These are phyloP conservation scores for Entelurus aequoreus DNA, from an alignment of 2,113 vertebrate genomes.

Conservation along the genomic window DNA sequence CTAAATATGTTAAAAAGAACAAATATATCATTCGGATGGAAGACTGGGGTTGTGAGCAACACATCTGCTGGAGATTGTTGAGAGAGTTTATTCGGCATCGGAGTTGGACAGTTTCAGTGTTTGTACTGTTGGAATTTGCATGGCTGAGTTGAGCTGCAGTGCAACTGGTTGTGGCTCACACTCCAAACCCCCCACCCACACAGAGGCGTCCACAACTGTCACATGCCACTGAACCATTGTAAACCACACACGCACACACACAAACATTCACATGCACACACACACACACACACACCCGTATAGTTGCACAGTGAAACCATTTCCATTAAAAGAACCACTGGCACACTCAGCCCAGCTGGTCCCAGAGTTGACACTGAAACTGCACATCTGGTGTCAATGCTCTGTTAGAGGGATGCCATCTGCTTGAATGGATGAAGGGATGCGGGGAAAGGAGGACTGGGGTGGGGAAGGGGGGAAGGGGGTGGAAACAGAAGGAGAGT, in stretches of 20 bases:
- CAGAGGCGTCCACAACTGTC: slow-evolving; percentile 65
- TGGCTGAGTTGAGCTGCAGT: slow-evolving; percentile 49
- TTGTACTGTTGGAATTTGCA: slow-evolving; percentile 50
- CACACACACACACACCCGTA: slow-evolving; percentile 16
- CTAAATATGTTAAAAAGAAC: slow-evolving; percentile 64
- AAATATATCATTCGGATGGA: slow-evolving; percentile 53
- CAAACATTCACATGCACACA: slow-evolving; percentile 27
- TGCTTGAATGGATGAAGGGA: slow-evolving; percentile 45
- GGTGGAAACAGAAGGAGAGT: slow-evolving; percentile 32
- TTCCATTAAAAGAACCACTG: slow-evolving; percentile 75
- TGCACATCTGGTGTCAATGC: slow-evolving; percentile 74
- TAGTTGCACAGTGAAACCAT: slow-evolving; percentile 52
- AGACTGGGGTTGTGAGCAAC: slow-evolving; percentile 36
- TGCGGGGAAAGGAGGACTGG: slow-evolving; percentile 9
- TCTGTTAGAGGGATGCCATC: slow-evolving; percentile 69
- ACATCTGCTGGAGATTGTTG: slow-evolving; percentile 20
- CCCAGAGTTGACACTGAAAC: slow-evolving; percentile 64
- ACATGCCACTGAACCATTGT: slow-evolving; percentile 69
- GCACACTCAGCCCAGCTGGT: slow-evolving; percentile 72
- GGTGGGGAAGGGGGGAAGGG: slow-evolving; percentile 13
- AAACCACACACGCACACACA: slow-evolving; percentile 43
- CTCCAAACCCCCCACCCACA: slow-evolving; percentile 46
- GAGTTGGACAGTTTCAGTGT: slow-evolving; percentile 46
- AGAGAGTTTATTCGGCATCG: slow-evolving; percentile 43
- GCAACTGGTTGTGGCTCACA: slow-evolving; percentile 46